Conservation (phyloP, 2,113 vertebrate species). For the Ophiodon elongatus region DNA sequence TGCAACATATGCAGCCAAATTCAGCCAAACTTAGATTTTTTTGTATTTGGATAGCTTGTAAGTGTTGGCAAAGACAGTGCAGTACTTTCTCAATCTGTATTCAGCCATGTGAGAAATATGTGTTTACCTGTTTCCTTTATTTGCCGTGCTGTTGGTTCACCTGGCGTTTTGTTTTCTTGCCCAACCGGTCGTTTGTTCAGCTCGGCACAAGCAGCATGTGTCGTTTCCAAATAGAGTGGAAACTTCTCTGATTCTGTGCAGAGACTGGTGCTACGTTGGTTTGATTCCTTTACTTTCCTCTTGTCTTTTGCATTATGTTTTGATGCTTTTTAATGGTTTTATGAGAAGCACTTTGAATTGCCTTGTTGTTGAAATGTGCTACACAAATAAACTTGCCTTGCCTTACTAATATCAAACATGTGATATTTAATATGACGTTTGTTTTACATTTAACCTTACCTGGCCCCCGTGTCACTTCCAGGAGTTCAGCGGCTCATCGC, state of each 20-base stretch:
- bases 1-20: background rate
- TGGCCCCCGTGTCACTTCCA: slow-evolving; percentile 55
- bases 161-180: background rate
- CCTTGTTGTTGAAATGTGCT: too few relatives aligned
- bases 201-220: background rate
- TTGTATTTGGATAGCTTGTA: slow-evolving; percentile 5
- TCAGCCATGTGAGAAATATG: background rate
- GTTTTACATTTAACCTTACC: background rate
- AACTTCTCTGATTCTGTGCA: background rate
- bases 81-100: background rate
- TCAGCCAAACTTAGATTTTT: background rate
- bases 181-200: background rate
- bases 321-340: too few relatives aligned
- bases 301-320: too few relatives aligned
- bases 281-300: background rate
- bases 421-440: background rate
- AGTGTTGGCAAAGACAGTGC: background rate
- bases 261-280: background rate
- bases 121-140: slow-evolving; percentile 3
- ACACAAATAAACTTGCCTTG: too few relatives aligned
- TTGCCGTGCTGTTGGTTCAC: slow-evolving; percentile 1
- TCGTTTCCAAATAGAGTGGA: background rate
- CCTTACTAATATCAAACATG: background rate
- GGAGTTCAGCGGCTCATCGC: slow-evolving; percentile 97
- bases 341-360: too few relatives aligned